Percentiles rank a stretch among this genome's conserved stretches.
phyloP scores from a whole-genome alignment of 2,113 vertebrate genomes.

The Charadrius vociferus region DNA sequence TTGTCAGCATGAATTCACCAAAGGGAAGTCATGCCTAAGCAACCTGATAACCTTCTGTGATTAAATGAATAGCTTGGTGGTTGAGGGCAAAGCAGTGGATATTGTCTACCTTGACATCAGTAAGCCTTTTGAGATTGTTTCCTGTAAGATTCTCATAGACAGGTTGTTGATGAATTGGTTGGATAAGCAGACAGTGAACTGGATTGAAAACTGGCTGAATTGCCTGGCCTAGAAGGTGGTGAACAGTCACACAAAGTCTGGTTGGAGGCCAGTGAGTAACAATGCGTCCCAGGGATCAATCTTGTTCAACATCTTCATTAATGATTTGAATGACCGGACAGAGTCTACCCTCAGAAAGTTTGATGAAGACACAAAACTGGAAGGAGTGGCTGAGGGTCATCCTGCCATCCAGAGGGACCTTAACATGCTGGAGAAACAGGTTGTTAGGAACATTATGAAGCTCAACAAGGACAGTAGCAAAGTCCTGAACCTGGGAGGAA shows the following conservation, averaged over 20 bases:
- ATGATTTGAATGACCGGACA: background rate
- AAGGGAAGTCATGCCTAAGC: background rate
- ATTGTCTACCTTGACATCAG: background rate
- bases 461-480: background rate
- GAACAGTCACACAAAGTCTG: background rate
- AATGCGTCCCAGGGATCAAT: background rate
- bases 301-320: background rate
- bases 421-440: background rate
- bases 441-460: background rate
- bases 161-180: background rate
- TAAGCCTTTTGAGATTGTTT: background rate
- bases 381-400: background rate
- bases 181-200: background rate
- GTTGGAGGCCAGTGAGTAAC: background rate
- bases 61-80: background rate
- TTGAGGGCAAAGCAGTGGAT: background rate
- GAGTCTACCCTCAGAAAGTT: background rate
- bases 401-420: background rate
- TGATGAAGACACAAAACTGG: background rate
- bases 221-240: background rate
- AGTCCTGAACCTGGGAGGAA: background rate
- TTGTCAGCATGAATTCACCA: background rate
- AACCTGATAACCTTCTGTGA: background rate
- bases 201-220: background rate
- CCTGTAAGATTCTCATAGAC: background rate